Evolutionary conservation across 2,797 vertebrate species (phyloP).

Genomic region (Liparis tanakae): DNA sequence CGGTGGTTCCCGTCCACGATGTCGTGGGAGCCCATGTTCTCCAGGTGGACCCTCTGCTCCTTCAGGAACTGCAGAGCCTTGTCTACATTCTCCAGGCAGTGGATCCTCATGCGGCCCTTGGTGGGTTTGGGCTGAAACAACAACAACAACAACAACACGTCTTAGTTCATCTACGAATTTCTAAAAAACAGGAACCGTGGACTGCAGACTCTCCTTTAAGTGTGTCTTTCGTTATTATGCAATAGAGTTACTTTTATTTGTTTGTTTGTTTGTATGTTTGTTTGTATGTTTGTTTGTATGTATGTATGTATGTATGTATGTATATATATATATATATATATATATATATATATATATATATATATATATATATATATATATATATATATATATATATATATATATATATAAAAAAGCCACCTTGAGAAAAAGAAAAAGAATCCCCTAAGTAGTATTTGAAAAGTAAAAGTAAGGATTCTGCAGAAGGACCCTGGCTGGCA

Average conservation of each 20-base stretch:
- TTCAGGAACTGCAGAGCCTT: slow-evolving; percentile 98
- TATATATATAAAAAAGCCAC: too few species aligned
- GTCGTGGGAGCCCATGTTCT: slow-evolving; percentile 99
- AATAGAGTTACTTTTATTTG: neutral
- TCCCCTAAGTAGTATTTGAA: too few species aligned
- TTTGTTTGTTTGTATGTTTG: too few species aligned
- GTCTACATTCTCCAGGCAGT: slow-evolving; percentile 95
- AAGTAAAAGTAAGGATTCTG: too few species aligned
- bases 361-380: too few species aligned
- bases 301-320: too few species aligned
- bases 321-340: too few species aligned
- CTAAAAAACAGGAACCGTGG: neutral
- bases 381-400: too few species aligned
- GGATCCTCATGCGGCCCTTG: slow-evolving; percentile 93
- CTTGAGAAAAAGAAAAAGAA: too few species aligned
- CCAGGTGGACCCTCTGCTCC: slow-evolving; percentile 95
- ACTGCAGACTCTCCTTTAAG: slow-evolving; percentile 5
- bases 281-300: too few species aligned
- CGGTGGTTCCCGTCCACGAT: slow-evolving; percentile 98
- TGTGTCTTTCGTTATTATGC: accelerated
- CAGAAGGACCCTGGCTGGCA: too few species aligned
- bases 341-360: too few species aligned
- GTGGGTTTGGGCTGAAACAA: slow-evolving; percentile 78
- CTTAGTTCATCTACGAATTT: slow-evolving; percentile 11
- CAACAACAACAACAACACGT: neutral